Conservation (phyloP, 2,888 invertebrate genomes). For the Mesorhabditis spiculigera region DNA sequence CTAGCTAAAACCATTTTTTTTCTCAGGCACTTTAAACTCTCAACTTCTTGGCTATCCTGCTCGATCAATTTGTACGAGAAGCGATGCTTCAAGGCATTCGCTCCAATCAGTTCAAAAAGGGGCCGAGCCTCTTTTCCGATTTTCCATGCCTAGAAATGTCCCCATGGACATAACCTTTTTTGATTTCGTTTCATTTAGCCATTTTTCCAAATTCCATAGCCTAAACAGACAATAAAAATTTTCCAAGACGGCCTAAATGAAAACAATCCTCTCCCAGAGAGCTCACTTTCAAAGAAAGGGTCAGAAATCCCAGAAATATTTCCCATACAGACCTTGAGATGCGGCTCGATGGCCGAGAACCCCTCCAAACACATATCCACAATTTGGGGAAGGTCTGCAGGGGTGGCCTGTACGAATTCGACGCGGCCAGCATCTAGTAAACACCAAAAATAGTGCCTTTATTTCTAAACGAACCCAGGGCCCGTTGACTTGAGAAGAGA, state of each 20-base stretch:
- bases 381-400: not conserved
- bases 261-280: too few relatives aligned
- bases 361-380: not conserved
- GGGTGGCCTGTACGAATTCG: not conserved
- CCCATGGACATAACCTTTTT: too few relatives aligned
- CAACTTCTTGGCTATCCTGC: not conserved
- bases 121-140: not conserved
- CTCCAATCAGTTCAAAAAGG: not conserved
- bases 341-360: not conserved
- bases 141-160: too few relatives aligned
- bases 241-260: too few relatives aligned
- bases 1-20: not conserved
- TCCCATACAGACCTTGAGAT: not conserved
- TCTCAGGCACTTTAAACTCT: not conserved
- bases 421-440: not conserved
- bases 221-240: too few relatives aligned
- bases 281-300: not conserved
- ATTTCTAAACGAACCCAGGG: not conserved
- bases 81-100: not conserved
- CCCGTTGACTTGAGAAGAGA: not conserved
- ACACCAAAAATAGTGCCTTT: too few relatives aligned
- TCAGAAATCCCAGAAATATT: not conserved
- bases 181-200: too few relatives aligned
- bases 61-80: conserved; percentile 1
- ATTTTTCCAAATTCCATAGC: too few relatives aligned